Evolutionary conservation across 2,888 invertebrate species (phyloP), one percentile per base, ranked within the genome.

Genomic region (Tryphoninae sp.): DNA sequence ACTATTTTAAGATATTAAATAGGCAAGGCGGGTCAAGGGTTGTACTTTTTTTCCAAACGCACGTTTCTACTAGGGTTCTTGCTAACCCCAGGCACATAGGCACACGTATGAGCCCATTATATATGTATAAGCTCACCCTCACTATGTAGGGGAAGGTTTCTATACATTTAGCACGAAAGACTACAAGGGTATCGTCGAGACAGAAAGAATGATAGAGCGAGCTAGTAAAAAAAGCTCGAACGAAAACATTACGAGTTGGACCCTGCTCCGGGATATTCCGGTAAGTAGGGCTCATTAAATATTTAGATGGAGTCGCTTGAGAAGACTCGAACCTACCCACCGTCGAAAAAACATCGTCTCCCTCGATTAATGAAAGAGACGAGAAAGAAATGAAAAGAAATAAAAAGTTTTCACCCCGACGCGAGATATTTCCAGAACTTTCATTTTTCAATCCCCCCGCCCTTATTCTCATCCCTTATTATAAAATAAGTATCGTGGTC

Each of bases 251-350:
- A 23, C 23, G 42, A 23, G 55, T 55, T 26, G 71, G 26, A 67
- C 40, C 22, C 49, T 22, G 59, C 65, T 59, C 65, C 76, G 49
- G 16, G 67, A 72, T 80, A 76, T 72, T 76, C 67, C 45, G 61
- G 59, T 40, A 53, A n/a, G 13, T 45, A 45, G 40, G 45, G 33
- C 59, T 61, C 67, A 72, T 80, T 40, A 58, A 80, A 80, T 80
- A 76, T 80, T 76, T 80, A 80, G 33, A 80, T 19, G 13, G 45
- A 26, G 22, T 22, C 42, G 53, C 42, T 51, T 45, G 23, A 55
- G 19, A 53, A 40, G 45, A 55, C 22, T 26, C 45, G 58, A 6
- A 19, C 75, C 59, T 76, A 65, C 65, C 19, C 59, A 26, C 59
- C 26, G 62, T 80, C 49, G 33, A 13, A 26, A 49, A 68, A 62